phyloP scores from a whole-genome alignment of 2,113 vertebrate species.

The Brachionichthys hirsutus region DNA sequence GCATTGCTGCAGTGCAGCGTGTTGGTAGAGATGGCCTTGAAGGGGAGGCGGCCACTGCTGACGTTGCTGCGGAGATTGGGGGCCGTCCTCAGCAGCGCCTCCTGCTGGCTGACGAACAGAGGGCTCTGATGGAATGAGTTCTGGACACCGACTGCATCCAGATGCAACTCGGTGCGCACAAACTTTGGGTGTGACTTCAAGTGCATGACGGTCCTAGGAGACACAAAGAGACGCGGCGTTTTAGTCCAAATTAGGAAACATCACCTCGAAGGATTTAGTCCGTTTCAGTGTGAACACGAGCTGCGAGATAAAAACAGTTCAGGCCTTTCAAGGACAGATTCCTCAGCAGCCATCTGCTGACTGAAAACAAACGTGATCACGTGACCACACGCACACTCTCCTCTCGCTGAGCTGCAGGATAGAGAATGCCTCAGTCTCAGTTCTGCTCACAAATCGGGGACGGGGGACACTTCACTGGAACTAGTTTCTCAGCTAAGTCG shows the following conservation, averaged over 20 bases:
- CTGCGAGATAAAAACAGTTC: neutral
- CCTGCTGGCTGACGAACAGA: constrained; percentile 69
- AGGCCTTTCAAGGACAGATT: constrained; percentile 27
- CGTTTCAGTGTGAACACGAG: too few species aligned
- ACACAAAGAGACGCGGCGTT: neutral
- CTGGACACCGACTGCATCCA: constrained; percentile 66
- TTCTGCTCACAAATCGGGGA: neutral
- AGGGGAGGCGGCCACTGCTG: constrained; percentile 61
- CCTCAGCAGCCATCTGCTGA: neutral
- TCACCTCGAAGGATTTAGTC: neutral
- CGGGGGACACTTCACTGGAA: neutral
- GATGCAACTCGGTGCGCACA: constrained; percentile 69
- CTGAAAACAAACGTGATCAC: neutral
- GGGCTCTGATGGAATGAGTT: constrained; percentile 57
- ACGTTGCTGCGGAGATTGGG: constrained; percentile 64
- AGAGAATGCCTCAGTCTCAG: constrained; percentile 16
- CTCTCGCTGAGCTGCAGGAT: constrained; percentile 19
- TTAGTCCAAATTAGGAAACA: too few species aligned
- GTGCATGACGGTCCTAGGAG: constrained; percentile 89
- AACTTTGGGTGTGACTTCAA: constrained; percentile 83
- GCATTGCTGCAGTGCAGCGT: constrained; percentile 64
- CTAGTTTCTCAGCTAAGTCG: too few species aligned
- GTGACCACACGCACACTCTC: neutral
- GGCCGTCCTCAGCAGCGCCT: constrained; percentile 57
- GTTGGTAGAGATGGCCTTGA: constrained; percentile 82